Evolutionary conservation across 2,797 vertebrate species (phyloP).

Genomic region (Macropodus opercularis): DNA sequence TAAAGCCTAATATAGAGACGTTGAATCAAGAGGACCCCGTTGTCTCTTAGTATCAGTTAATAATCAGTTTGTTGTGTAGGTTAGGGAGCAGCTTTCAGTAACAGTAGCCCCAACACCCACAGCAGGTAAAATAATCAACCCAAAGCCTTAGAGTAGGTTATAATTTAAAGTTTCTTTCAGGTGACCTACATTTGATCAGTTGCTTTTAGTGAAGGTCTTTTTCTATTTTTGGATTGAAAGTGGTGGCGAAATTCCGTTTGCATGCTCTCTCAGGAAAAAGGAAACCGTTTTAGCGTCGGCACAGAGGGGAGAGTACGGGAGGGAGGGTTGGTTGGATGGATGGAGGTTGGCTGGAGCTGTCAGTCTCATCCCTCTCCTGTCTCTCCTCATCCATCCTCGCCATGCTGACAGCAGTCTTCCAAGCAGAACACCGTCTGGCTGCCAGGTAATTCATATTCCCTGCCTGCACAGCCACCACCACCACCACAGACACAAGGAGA

Average conservation of each 20-base stretch:
- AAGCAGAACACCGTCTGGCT: conserved; percentile 80
- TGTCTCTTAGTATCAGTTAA: no score
- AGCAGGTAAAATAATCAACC: no score
- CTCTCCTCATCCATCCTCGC: conserved; percentile 79
- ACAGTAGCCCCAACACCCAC: background rate
- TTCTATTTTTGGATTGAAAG: conserved; percentile 30
- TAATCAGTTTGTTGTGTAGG: background rate
- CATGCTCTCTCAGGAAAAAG: conserved; percentile 34
- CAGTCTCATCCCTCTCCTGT: conserved; percentile 77
- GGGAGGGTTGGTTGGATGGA: conserved; percentile 61
- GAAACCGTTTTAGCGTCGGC: conserved; percentile 44
- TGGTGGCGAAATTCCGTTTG: conserved; percentile 31
- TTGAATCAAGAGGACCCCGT: no score
- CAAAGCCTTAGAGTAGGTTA: background rate
- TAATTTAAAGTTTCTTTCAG: background rate
- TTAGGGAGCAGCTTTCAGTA: background rate
- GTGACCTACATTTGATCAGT: conserved; percentile 2
- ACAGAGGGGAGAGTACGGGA: conserved; percentile 23
- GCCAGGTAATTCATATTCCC: conserved; percentile 84
- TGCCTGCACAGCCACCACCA: conserved; percentile 65
- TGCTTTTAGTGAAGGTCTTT: background rate
- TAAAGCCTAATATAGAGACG: no score
- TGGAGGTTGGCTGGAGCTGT: conserved; percentile 73
- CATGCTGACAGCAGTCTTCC: conserved; percentile 79
- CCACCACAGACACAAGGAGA: conserved; percentile 41